These are phyloP conservation scores for Catharus ustulatus DNA, from an alignment of 2,797 vertebrate species.

Conservation along the genomic window DNA sequence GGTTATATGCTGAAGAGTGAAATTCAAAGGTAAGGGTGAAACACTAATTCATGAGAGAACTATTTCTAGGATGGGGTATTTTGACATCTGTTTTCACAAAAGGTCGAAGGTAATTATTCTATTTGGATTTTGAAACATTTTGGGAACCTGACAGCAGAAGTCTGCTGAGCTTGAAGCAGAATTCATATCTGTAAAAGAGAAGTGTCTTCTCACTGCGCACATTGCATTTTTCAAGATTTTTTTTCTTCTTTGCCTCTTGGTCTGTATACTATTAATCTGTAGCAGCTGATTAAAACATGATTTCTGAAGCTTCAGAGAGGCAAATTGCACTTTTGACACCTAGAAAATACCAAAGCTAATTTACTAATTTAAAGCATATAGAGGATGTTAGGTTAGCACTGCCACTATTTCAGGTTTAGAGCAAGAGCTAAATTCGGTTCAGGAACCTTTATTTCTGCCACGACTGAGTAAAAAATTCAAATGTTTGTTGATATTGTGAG, in stretches of 20 bases:
- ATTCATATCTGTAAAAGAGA: not conserved
- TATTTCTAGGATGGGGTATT: not conserved
- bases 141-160: not conserved
- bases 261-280: not conserved
- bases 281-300: not conserved
- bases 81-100: not conserved
- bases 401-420: not conserved
- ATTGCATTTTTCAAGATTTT: not conserved
- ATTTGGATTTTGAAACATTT: not conserved
- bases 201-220: not conserved
- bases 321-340: not conserved
- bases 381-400: not conserved
- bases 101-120: not conserved
- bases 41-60: not conserved
- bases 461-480: not conserved
- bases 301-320: not conserved
- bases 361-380: not conserved
- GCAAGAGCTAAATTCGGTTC: not conserved
- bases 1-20: rapidly evolving
- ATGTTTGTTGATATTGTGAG: not conserved
- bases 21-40: not conserved
- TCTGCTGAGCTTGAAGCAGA: not conserved
- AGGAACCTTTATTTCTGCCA: not conserved
- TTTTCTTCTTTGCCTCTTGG: not conserved
- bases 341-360: not conserved